Evolutionary conservation across 2,113 vertebrate species (phyloP), one percentile per base, ranked within the genome.

Genomic region (Erythrocercus mccallii): DNA sequence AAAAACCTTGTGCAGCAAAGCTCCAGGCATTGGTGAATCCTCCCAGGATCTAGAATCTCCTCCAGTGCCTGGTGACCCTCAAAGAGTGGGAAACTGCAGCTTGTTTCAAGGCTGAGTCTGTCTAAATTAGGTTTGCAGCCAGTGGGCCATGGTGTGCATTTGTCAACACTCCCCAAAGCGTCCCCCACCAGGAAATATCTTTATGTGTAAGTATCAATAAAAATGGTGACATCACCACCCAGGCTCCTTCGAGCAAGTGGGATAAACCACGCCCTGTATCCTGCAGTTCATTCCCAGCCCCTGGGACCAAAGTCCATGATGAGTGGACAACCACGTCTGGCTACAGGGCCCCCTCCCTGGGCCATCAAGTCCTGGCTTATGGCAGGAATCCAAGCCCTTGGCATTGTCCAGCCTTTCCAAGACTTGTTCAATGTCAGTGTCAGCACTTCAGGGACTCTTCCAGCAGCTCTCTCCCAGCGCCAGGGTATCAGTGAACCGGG

Each of bases 131-230:
- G n/a, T 80, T 88, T 88, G 66, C 69, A 96, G 80, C 68, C 86
- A 77, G 69, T 60, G 64, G 83, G 80, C 56, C 0, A 0, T 70
- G 71, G 50, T 11, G 24, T 38, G n/a, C 82, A 18, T 78, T 92
- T 90, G 64, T 93, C 88, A 95, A 42, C 18, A 0, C 38, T 77
- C 66, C 51, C 56, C 5, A 73, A 84, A 94, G 79, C 12, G 0
- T 94, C 42, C 35, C 33, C 50, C 68, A 65, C 21, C 86, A 86
- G 76, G 94, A 94, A 94, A 71, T n/a, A 37, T 71, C 80, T 90
- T 93, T 37, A 54, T 84, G 68, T 86, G 66, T 31, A 86, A 93
- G 38, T 61, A 88, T 83, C 90, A 93, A 81, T 86, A 92, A 93
- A 96, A 95, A 78, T 10, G 50, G 66, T 86, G 86, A 81, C 28